Conservation (phyloP, 2,888 invertebrate species). For the Plebejus argus region DNA sequence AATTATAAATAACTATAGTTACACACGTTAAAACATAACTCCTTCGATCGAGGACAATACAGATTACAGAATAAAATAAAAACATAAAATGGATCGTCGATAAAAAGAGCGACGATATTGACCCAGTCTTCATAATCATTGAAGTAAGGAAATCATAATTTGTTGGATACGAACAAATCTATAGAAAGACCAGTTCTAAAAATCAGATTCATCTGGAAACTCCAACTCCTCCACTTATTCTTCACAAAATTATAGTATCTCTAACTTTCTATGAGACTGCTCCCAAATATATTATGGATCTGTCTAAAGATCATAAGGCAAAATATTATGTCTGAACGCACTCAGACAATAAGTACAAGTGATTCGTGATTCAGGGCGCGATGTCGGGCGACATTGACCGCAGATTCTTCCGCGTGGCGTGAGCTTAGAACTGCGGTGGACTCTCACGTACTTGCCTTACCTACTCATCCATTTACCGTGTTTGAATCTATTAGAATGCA, state of each 20-base stretch:
- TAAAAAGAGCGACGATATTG: background rate
- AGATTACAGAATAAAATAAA: too few species aligned
- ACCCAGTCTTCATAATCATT: background rate
- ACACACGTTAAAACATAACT: too few species aligned
- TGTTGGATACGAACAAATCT: too few species aligned
- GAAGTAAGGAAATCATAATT: too few species aligned
- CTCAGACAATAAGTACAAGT: background rate
- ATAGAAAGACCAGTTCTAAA: too few species aligned
- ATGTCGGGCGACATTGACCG: constrained; percentile 54
- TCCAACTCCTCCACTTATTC: too few species aligned
- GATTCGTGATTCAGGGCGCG: constrained; percentile 42
- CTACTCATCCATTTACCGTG: background rate
- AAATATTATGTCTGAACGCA: background rate
- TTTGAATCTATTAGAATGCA: background rate
- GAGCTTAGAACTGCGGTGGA: constrained; percentile 41
- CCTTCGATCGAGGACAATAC: background rate
- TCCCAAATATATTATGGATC: too few species aligned
- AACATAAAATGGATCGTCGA: too few species aligned
- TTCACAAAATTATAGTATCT: too few species aligned
- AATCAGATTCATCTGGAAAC: too few species aligned
- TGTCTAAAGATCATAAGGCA: too few species aligned
- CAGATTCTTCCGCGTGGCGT: constrained; percentile 56
- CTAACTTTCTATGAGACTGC: too few species aligned
- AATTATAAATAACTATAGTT: background rate
- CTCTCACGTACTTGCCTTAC: constrained; percentile 10